Percentiles rank a stretch among this genome's conserved stretches.
These are phyloP conservation scores for Neoniphon sammara DNA, from an alignment of 2,797 vertebrate genomes.

Conservation along the genomic window DNA sequence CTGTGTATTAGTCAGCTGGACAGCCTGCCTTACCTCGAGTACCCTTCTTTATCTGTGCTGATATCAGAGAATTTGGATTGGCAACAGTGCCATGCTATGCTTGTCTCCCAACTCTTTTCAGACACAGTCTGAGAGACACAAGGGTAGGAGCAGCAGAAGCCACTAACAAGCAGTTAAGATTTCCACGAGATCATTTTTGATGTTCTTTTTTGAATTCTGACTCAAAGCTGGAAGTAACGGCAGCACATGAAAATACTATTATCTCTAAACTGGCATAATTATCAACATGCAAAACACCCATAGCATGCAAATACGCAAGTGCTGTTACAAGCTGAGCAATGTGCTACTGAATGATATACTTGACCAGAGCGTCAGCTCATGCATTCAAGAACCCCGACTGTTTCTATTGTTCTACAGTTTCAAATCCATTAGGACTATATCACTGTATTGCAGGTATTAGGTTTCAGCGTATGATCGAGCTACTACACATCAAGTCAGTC, in stretches of 20 bases:
- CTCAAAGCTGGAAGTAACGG: slow-evolving; percentile 42
- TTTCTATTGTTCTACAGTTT: slow-evolving; percentile 20
- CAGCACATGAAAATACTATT: slow-evolving; percentile 7
- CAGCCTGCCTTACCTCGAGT: slow-evolving; percentile 14
- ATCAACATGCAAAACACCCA: slow-evolving; percentile 54
- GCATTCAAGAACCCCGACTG: slow-evolving; percentile 7
- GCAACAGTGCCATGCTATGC: neutral
- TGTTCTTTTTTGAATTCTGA: slow-evolving; percentile 28
- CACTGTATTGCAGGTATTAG: slow-evolving; percentile 12
- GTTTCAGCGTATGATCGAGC: slow-evolving; percentile 25
- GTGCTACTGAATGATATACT: slow-evolving; percentile 10
- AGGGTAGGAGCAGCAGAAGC: slow-evolving; percentile 3
- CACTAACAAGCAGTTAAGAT: slow-evolving; percentile 25
- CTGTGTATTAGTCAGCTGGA: neutral
- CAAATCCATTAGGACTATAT: slow-evolving; percentile 29
- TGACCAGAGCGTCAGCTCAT: slow-evolving; percentile 11
- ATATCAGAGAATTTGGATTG: neutral
- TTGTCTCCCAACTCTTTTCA: slow-evolving; percentile 11
- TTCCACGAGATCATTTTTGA: slow-evolving; percentile 18
- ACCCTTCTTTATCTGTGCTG: neutral
- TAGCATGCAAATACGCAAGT: slow-evolving; percentile 44
- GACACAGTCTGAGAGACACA: neutral
- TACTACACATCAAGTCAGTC: slow-evolving; percentile 19
- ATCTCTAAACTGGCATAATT: slow-evolving; percentile 39
- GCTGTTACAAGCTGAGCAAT: neutral